A percentile compares a stretch with the other conserved stretches of the same genome.
Evolutionary conservation across 2,797 vertebrate species (phyloP).

Genomic region (Bovichtus diacanthus): DNA sequence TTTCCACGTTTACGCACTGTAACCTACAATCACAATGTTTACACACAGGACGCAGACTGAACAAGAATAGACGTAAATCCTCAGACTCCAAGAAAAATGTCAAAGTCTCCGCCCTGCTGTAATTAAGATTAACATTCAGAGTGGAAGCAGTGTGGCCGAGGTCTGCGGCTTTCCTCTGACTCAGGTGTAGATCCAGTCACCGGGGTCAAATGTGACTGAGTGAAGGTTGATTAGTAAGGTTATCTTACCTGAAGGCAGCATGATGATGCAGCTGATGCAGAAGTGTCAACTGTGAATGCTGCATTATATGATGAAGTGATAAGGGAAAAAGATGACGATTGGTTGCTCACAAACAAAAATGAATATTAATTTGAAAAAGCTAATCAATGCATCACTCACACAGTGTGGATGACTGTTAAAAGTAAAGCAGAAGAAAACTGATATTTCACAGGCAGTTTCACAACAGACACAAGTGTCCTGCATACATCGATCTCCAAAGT

Average conservation of each 20-base stretch:
- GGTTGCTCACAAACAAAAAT: neutral
- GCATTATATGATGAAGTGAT: neutral
- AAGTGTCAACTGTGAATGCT: neutral
- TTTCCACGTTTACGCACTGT: slow-evolving; percentile 78
- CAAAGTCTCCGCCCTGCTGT: slow-evolving; percentile 69
- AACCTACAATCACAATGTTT: slow-evolving; percentile 79
- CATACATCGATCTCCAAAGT: neutral
- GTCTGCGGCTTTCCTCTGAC: slow-evolving; percentile 51
- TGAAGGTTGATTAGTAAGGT: neutral
- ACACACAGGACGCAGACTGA: slow-evolving; percentile 72
- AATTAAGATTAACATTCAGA: slow-evolving; percentile 66
- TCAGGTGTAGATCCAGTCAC: slow-evolving; percentile 53
- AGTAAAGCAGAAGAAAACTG: slow-evolving; percentile 13
- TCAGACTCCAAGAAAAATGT: slow-evolving; percentile 75
- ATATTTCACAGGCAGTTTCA: neutral
- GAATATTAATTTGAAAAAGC: neutral
- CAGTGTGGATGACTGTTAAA: neutral
- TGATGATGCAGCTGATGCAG: slow-evolving; percentile 15
- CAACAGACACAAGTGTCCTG: neutral
- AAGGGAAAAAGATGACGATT: neutral
- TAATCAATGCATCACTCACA: neutral
- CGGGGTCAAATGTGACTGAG: slow-evolving; percentile 48
- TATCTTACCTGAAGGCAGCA: neutral
- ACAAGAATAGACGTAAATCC: slow-evolving; percentile 72
- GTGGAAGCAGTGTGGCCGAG: slow-evolving; percentile 47